Conservation (phyloP, 2,113 vertebrate species). For the Cryptotis parvus region DNA sequence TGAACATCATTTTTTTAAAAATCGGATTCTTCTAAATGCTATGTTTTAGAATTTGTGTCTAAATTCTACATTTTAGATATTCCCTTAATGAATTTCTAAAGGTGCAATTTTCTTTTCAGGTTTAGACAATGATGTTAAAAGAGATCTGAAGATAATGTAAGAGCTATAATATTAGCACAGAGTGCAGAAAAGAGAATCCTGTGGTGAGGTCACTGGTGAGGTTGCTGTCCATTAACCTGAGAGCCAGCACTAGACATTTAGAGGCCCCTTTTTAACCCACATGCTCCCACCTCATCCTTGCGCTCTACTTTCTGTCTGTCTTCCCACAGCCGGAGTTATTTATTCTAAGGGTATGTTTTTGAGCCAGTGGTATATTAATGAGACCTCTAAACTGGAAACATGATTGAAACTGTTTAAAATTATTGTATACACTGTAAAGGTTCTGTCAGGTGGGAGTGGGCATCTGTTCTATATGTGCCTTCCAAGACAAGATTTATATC, state of each 20-base stretch:
- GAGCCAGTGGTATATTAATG: background rate
- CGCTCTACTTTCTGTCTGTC: too few species aligned
- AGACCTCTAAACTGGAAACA: background rate
- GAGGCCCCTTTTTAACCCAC: too few species aligned
- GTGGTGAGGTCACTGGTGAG: background rate
- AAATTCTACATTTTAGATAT: background rate
- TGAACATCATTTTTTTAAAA: background rate
- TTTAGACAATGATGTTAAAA: background rate
- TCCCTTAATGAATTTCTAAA: background rate
- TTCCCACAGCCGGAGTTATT: background rate
- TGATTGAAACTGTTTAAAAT: background rate
- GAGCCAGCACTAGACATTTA: background rate
- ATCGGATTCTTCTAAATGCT: background rate
- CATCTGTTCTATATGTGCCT: background rate
- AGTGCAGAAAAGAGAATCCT: background rate
- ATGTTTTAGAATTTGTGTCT: background rate
- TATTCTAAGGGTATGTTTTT: background rate
- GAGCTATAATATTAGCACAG: background rate
- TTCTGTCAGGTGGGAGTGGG: background rate
- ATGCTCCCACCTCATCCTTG: background rate
- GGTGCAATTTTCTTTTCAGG: slow-evolving; percentile 8
- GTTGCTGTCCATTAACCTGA: background rate
- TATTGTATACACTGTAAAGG: background rate
- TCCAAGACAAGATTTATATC: background rate
- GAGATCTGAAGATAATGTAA: background rate